phyloP scores from a whole-genome alignment of 2,888 invertebrate species.

The Trichopria drosophilae region DNA sequence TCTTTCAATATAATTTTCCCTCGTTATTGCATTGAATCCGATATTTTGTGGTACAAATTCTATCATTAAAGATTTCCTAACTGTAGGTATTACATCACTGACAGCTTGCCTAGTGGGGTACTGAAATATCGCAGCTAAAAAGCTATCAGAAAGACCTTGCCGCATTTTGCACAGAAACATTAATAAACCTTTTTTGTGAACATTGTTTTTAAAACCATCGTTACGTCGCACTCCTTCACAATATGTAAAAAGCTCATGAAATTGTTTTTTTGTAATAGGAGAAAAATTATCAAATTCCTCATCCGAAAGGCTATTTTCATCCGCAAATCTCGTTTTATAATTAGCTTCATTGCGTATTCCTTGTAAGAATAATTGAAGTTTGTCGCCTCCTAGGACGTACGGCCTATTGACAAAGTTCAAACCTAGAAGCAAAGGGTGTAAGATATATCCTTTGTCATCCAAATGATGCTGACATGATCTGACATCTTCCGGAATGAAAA shows the following conservation, averaged over 20 bases:
- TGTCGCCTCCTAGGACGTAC: background rate
- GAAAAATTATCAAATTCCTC: background rate
- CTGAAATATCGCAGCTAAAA: conserved; percentile 10
- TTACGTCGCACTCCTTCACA: conserved; percentile 4
- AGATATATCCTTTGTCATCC: conserved; percentile 16
- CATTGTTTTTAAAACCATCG: conserved; percentile 4
- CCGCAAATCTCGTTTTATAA: background rate
- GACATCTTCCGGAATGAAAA: conserved; percentile 19
- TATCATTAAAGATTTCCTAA: too few relatives aligned
- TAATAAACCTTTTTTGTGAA: conserved; percentile 16
- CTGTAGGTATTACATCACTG: conserved; percentile 3
- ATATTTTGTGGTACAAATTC: too few relatives aligned
- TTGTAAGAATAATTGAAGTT: background rate
- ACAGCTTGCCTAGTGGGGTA: conserved; percentile 12
- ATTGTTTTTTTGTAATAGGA: conserved; percentile 1
- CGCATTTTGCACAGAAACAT: conserved; percentile 19
- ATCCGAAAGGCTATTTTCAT: background rate
- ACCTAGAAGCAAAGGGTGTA: conserved; percentile 2
- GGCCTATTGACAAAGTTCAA: conserved; percentile 6
- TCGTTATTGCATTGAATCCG: too few relatives aligned
- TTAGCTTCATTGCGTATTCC: background rate
- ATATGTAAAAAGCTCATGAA: conserved; percentile 1
- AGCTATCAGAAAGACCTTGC: conserved; percentile 15
- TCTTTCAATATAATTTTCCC: too few relatives aligned
- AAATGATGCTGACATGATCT: conserved; percentile 24